Percentiles rank a stretch among this genome's conserved stretches.
Evolutionary conservation across 2,888 invertebrate genomes (phyloP).

Genomic region (Bombyx huttoni): DNA sequence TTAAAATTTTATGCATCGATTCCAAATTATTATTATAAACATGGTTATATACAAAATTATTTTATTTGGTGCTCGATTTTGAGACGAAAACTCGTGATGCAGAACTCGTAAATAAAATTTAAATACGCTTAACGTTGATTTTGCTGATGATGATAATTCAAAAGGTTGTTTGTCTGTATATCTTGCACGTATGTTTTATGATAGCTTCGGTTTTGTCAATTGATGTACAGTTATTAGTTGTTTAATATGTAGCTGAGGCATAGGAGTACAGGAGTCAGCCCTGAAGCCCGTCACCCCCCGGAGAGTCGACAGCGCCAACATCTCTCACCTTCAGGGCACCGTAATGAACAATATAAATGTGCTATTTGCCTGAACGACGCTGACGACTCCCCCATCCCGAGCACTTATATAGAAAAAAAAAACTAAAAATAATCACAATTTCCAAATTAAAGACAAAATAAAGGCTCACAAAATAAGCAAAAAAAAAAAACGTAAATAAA

Average conservation of each 20-base stretch:
- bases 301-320: conserved; percentile 54
- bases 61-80: no score
- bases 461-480: conserved; percentile 10
- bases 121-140: no score
- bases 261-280: conserved; percentile 30
- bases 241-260: background rate
- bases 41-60: background rate
- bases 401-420: background rate
- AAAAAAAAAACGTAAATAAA: conserved; percentile 23
- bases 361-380: conserved; percentile 36
- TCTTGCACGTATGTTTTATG: no score
- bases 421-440: background rate
- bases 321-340: conserved; percentile 61
- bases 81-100: no score
- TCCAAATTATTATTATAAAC: background rate
- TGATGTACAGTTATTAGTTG: no score
- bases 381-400: conserved; percentile 8
- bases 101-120: no score
- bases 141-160: no score
- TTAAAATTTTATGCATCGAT: background rate
- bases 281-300: conserved; percentile 37
- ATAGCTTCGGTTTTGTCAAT: no score
- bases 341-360: conserved; percentile 67
- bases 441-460: conserved; percentile 16
- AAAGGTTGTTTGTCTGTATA: no score